Conservation (phyloP, 2,888 invertebrate genomes). For the Habroteleia sp. region DNA sequence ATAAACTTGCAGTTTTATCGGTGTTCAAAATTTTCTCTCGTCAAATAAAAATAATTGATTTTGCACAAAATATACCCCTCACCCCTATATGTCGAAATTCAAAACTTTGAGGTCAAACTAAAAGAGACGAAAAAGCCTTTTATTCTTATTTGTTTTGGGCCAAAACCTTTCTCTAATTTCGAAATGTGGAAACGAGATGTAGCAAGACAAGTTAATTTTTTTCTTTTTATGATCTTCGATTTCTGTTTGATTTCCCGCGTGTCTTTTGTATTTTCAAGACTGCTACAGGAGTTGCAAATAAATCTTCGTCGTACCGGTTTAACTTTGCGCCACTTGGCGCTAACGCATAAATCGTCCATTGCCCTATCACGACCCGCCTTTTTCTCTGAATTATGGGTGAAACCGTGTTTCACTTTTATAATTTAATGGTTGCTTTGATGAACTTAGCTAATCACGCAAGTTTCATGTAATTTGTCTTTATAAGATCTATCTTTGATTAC, state of each 20-base stretch:
- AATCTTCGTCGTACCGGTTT: conserved; percentile 45
- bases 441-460: too few species aligned
- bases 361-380: conserved; percentile 36
- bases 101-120: too few species aligned
- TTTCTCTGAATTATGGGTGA: conserved; percentile 31
- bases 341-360: conserved; percentile 39
- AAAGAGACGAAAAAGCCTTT: too few species aligned
- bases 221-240: conserved; percentile 39
- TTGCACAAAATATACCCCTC: too few species aligned
- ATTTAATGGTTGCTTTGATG: conserved; percentile 37
- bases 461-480: too few species aligned
- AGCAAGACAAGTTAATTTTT: conserved; percentile 34
- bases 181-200: conserved; percentile 4
- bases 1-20: conserved; percentile 12
- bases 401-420: conserved; percentile 26
- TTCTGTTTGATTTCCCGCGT: conserved; percentile 46
- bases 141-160: too few species aligned
- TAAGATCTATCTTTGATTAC: too few species aligned
- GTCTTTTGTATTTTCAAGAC: conserved; percentile 43
- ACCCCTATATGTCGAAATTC: too few species aligned
- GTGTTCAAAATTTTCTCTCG: too few species aligned
- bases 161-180: too few species aligned
- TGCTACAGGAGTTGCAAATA: conserved; percentile 23
- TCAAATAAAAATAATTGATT: too few species aligned
- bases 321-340: conserved; percentile 31